Evolutionary conservation across 2,888 invertebrate genomes (phyloP).

Genomic region (Pammene aurita): DNA sequence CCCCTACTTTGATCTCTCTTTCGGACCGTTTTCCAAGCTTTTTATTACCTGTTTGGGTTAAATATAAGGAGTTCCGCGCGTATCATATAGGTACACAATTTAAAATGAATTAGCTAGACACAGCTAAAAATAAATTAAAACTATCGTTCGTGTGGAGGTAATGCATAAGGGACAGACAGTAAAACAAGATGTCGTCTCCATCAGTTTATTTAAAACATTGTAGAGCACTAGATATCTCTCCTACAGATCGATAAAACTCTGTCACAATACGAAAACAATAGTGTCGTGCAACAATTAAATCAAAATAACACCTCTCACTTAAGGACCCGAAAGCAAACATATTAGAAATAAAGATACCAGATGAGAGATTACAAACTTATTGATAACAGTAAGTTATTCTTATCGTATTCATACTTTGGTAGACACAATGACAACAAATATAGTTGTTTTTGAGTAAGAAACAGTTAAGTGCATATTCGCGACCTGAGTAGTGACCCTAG

Average conservation of each 20-base stretch:
- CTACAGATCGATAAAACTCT: slow-evolving; percentile 78
- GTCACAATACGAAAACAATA: slow-evolving; percentile 76
- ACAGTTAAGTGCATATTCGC: slow-evolving; percentile 14
- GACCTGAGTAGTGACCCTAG: slow-evolving; percentile 51
- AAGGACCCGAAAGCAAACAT: slow-evolving; percentile 40
- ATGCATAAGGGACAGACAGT: slow-evolving; percentile 45
- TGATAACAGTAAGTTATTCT: slow-evolving; percentile 43
- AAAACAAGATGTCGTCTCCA: slow-evolving; percentile 60
- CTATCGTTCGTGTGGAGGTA: not conserved
- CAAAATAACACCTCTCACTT: slow-evolving; percentile 51
- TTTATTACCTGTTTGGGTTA: too few relatives aligned
- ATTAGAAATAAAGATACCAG: not conserved
- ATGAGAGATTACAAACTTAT: slow-evolving; percentile 44
- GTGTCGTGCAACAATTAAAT: slow-evolving; percentile 79
- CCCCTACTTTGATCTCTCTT: too few relatives aligned
- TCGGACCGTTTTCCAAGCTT: too few relatives aligned
- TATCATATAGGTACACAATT: too few relatives aligned
- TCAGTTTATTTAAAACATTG: slow-evolving; percentile 80
- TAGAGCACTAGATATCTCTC: slow-evolving; percentile 70
- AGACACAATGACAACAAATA: slow-evolving; percentile 51
- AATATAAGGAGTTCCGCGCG: too few relatives aligned
- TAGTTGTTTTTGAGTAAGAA: slow-evolving; percentile 43
- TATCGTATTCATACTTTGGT: slow-evolving; percentile 53
- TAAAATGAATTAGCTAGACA: too few relatives aligned
- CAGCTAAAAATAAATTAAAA: not conserved